Evolutionary conservation across 2,888 invertebrate species (phyloP).

Genomic region (Drosophila seclusa): DNA sequence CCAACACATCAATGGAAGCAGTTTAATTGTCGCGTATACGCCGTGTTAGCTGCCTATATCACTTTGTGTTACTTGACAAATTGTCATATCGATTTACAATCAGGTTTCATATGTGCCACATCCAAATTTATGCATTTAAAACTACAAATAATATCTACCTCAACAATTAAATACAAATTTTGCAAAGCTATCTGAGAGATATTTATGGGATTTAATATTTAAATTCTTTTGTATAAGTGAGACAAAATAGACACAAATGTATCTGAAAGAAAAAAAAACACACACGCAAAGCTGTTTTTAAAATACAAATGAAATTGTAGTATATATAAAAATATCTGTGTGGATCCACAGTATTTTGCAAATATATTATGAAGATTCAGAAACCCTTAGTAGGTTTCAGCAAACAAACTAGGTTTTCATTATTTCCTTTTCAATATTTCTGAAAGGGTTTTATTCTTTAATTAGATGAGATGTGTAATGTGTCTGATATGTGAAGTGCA

Average conservation of each 20-base stretch:
- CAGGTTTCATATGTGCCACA: constrained; percentile 4
- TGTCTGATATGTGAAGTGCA: not conserved
- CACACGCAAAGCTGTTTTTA: not conserved
- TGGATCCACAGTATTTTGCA: not conserved
- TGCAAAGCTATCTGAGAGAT: not conserved
- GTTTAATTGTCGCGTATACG: constrained; percentile 56
- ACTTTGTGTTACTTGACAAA: constrained; percentile 19
- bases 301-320: not conserved
- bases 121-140: not conserved
- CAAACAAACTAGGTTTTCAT: not conserved
- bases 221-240: not conserved
- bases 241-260: not conserved
- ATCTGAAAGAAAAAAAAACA: not conserved
- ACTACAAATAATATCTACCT: not conserved
- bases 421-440: not conserved
- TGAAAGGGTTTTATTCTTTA: not conserved
- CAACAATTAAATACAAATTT: not conserved
- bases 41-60: constrained; percentile 25
- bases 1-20: constrained; percentile 27
- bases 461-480: not conserved
- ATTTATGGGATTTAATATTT: not conserved
- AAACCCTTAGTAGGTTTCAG: not conserved
- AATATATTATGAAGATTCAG: not conserved
- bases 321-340: not conserved
- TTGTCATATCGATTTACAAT: constrained; percentile 33